Base-by-base conservation (phyloP, 2,113 vertebrate species). In the Zosterops japonicus region DNA sequence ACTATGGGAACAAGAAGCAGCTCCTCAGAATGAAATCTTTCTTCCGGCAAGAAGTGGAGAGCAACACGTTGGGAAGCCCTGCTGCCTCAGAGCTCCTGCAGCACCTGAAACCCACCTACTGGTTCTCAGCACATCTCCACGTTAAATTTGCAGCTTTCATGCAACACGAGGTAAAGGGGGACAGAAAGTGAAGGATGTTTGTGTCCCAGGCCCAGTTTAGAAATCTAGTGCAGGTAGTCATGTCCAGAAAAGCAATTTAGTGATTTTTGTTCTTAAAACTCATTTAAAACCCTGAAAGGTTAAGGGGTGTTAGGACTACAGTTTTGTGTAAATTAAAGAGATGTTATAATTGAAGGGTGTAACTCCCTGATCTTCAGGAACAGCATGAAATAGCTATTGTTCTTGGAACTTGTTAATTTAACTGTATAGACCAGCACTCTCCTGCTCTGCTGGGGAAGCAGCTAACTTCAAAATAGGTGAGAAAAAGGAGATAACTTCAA, bases 81-180 rank as follows among this genome's bases (percentile, higher is more conserved):
- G 98, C 99, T 18, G 99, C 99, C 3, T 98, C 98, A 4, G 99
- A 99, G 93, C 98, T 99, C 10, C 97, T 99, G 31, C 97, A 98
- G 60, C 98, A 99, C 90, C 97, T 99, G 25, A 98, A 99, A 91
- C 99, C 99, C 22, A 96, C 95, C 25, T 99, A 99, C 93, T 99
- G 99, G 99, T 99, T 99, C 97, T 99, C 99, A 6, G 99, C 99
- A 11, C 99, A 99, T 64, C 98, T 99, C 25, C 99, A 99, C 0
- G 99, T 99, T 69, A 99, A 99, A 87, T 99, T 99, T 96, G 99
- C 99, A 78, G 99, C 99, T 47, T 93, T 99, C 25, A 98, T 99
- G 98, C 98, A 99, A 85, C 99, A 99, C 69, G 96, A 98, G 98
- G 99, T 99, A 97, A 97, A 74, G n/a, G 12, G 53, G n/a, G 27